phyloP scores from a whole-genome alignment of 2,888 invertebrate genomes.

The Dicyrtoma fusca region DNA sequence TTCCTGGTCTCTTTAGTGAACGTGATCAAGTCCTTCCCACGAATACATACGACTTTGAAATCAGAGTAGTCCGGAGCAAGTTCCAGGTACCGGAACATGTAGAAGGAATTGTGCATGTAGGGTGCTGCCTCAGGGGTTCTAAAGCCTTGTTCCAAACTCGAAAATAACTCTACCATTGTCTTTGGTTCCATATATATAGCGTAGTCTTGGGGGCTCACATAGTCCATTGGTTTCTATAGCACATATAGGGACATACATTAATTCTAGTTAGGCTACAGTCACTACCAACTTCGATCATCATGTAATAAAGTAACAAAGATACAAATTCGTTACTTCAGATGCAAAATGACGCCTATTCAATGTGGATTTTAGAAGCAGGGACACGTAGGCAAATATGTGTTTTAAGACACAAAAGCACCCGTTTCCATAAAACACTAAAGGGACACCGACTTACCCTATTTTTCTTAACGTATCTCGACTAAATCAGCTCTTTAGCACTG shows the following conservation, averaged over 20 bases:
- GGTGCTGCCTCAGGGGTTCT: not conserved
- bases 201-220: constrained; percentile 37
- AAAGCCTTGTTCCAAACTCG: constrained; percentile 8
- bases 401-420: no score
- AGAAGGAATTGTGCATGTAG: constrained; percentile 24
- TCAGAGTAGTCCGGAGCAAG: constrained; percentile 24
- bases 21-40: constrained; percentile 29
- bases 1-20: constrained; percentile 29
- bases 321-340: no score
- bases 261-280: not conserved
- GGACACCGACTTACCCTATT: no score
- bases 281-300: no score
- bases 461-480: no score
- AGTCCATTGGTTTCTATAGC: constrained; percentile 9
- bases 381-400: no score
- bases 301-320: no score
- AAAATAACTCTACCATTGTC: not conserved
- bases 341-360: no score
- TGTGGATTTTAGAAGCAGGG: no score
- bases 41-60: constrained; percentile 31
- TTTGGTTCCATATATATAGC: constrained; percentile 13
- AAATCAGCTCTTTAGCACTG: no score
- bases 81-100: constrained; percentile 31
- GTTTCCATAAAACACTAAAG: no score
- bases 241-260: not conserved